Percentiles rank a stretch among this genome's conserved stretches.
Conservation (phyloP, 2,113 vertebrate genomes). For the Paraplagusia blochii region DNA sequence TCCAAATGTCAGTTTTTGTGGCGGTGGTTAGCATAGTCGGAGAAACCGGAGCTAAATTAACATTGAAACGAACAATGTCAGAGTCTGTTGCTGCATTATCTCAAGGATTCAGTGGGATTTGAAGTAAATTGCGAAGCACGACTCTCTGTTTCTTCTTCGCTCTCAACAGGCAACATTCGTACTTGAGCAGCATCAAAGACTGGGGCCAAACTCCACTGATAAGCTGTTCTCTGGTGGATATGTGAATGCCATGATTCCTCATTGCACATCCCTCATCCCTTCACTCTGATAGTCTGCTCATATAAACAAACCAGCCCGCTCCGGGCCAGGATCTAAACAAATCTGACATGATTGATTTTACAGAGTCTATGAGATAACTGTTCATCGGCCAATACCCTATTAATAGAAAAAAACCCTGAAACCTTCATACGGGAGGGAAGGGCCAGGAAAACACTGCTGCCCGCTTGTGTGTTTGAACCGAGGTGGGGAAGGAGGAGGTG, state of each 20-base stretch:
- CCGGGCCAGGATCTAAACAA: conserved; percentile 71
- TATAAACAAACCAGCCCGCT: conserved; percentile 65
- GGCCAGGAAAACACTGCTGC: conserved; percentile 46
- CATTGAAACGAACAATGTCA: not conserved
- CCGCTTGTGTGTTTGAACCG: conserved; percentile 48
- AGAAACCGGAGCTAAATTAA: conserved; percentile 1
- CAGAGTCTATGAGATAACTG: conserved; percentile 71
- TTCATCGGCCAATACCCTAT: conserved; percentile 65
- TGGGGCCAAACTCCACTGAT: conserved; percentile 61
- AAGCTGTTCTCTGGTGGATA: conserved; percentile 61
- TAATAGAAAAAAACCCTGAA: conserved; percentile 65
- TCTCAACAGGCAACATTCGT: conserved; percentile 43
- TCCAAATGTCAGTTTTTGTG: conserved; percentile 75
- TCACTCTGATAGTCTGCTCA: conserved; percentile 59
- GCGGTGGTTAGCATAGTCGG: conserved; percentile 58
- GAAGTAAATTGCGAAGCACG: conserved; percentile 23
- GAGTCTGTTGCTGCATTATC: not conserved
- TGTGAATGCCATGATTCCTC: conserved; percentile 54
- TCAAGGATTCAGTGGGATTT: conserved; percentile 1
- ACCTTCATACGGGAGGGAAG: conserved; percentile 35
- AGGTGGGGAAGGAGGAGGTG: not conserved
- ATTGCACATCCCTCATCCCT: conserved; percentile 61
- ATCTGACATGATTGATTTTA: conserved; percentile 74
- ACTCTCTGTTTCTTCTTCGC: conserved; percentile 12
- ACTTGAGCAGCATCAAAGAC: conserved; percentile 57